Conservation (phyloP, 1,140 invertebrate genomes). For the Trichomalopsis sarcophagae region DNA sequence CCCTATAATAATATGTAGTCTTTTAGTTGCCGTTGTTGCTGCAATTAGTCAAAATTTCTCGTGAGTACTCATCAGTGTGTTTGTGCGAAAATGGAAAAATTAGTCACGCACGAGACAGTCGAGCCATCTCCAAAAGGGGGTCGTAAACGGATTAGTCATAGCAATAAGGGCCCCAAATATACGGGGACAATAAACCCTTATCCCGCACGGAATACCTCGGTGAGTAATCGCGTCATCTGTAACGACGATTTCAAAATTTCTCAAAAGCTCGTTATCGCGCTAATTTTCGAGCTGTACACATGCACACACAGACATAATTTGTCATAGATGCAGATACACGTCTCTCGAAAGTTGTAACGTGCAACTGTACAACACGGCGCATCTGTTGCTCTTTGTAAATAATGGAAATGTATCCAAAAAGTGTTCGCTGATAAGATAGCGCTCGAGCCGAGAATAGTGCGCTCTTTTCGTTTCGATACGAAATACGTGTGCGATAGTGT, state of each 20-base stretch:
- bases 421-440: conserved; percentile 21
- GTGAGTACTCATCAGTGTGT: neutral
- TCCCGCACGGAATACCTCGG: too few species aligned
- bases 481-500: too few species aligned
- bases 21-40: neutral
- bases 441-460: neutral
- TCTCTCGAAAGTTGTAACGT: too few species aligned
- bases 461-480: neutral
- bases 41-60: neutral
- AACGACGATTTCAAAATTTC: neutral
- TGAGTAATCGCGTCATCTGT: too few species aligned
- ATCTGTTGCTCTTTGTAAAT: neutral
- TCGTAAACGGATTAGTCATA: too few species aligned
- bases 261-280: neutral
- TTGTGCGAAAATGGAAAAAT: neutral
- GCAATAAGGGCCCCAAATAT: too few species aligned
- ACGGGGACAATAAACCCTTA: too few species aligned
- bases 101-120: neutral
- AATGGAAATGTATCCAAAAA: neutral
- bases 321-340: too few species aligned
- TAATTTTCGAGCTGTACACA: too few species aligned
- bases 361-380: too few species aligned
- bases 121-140: too few species aligned
- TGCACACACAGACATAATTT: too few species aligned
- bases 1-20: neutral